These are phyloP conservation scores for Scrobipalpa atriplicella DNA, from an alignment of 2,888 invertebrate species.

Conservation along the genomic window DNA sequence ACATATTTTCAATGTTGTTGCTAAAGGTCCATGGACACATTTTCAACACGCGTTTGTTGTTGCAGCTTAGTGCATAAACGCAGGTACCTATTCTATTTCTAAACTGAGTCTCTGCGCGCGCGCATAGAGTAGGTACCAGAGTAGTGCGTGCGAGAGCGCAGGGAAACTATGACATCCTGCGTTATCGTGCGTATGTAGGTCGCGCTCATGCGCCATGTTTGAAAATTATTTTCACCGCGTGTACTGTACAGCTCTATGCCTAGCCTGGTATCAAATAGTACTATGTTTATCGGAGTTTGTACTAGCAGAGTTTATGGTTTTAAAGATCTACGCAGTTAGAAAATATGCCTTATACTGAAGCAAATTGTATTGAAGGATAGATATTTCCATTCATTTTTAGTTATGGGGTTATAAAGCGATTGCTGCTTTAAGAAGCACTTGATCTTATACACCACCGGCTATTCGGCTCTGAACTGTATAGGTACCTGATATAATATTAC, in stretches of 20 bases:
- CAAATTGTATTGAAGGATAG: not conserved
- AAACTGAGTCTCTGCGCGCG: constrained; percentile 37
- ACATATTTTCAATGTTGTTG: not conserved
- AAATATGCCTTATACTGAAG: not conserved
- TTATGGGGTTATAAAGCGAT: not conserved
- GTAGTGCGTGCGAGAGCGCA: constrained; percentile 36
- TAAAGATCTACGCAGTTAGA: not conserved
- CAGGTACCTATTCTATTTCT: constrained; percentile 26
- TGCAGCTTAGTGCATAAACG: constrained; percentile 5
- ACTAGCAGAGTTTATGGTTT: not conserved
- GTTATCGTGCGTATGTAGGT: constrained; percentile 76
- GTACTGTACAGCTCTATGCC: constrained; percentile 10
- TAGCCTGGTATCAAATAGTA: not conserved
- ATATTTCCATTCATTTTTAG: too few species aligned
- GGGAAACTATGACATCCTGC: constrained; percentile 77
- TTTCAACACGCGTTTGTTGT: constrained; percentile 1
- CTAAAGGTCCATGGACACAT: not conserved
- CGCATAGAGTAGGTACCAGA: constrained; percentile 4
- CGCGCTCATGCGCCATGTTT: constrained; percentile 63
- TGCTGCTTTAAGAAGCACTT: not conserved
- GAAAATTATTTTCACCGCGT: constrained; percentile 76
- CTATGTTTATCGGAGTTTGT: constrained; percentile 2
- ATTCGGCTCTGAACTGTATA: not conserved
- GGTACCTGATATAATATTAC: not conserved
- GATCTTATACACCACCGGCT: not conserved